phyloP scores from a whole-genome alignment of 2,113 vertebrate genomes.

The Actenoides lindsayi region DNA sequence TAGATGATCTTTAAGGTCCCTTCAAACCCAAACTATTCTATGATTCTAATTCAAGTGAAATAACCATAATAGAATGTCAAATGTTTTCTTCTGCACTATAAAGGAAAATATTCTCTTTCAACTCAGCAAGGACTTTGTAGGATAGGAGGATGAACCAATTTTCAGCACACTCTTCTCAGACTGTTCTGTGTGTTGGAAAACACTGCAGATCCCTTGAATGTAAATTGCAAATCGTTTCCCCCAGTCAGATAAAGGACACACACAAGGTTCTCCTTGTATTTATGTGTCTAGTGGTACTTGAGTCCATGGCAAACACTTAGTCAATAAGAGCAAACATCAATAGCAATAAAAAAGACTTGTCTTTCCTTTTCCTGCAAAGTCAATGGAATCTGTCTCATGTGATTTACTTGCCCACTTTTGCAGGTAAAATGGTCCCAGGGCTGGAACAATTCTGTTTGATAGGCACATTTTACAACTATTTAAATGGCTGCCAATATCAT shows the following conservation, averaged over 20 bases:
- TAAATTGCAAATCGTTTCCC: conserved; percentile 57
- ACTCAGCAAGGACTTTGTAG: conserved; percentile 57
- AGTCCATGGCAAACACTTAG: conserved; percentile 60
- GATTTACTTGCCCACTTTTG: conserved; percentile 60
- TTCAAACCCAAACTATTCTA: background rate
- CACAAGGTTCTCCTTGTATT: conserved; percentile 65
- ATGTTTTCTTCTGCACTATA: conserved; percentile 43
- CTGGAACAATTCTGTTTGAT: conserved; percentile 46
- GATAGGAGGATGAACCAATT: conserved; percentile 40
- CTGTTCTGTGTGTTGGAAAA: background rate
- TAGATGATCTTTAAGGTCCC: background rate
- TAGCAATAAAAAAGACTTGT: conserved; percentile 71
- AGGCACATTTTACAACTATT: conserved; percentile 50
- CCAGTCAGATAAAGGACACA: conserved; percentile 58
- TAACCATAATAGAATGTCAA: conserved; percentile 15
- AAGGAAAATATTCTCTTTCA: conserved; percentile 55
- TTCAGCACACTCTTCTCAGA: conserved; percentile 24
- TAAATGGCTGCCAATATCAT: conserved; percentile 48
- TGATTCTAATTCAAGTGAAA: conserved; percentile 19
- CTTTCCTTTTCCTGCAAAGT: conserved; percentile 57
- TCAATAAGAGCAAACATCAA: conserved; percentile 71
- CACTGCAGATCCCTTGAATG: conserved; percentile 29
- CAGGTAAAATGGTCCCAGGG: conserved; percentile 43
- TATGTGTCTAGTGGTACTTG: conserved; percentile 54
- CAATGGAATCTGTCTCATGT: conserved; percentile 63